Conservation (phyloP, 2,888 invertebrate species). For the Ephialtes manifestator region DNA sequence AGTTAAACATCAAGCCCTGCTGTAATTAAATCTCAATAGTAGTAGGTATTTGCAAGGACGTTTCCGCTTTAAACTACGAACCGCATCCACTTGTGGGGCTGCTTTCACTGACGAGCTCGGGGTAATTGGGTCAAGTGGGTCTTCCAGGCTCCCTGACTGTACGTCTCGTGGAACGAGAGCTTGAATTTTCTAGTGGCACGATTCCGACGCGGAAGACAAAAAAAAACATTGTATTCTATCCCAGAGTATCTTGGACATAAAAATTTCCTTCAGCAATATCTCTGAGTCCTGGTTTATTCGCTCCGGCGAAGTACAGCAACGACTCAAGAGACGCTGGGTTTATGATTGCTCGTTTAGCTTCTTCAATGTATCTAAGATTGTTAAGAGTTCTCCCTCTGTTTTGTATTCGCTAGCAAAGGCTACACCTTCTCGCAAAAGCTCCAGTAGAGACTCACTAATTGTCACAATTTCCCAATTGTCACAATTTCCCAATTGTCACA, state of each 20-base stretch:
- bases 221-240: constrained; percentile 32
- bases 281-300: constrained; percentile 16
- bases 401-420: not conserved
- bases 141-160: constrained; percentile 6
- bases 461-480: too few species aligned
- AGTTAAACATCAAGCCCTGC: not conserved
- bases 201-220: constrained; percentile 13
- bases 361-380: constrained; percentile 44
- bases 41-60: constrained; percentile 38
- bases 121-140: constrained; percentile 66
- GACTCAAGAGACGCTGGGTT: not conserved
- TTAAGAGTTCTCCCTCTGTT: constrained; percentile 2
- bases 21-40: constrained; percentile 12
- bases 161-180: constrained; percentile 14
- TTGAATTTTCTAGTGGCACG: constrained; percentile 8
- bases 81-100: constrained; percentile 55
- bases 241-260: not conserved
- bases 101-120: constrained; percentile 55
- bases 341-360: constrained; percentile 25
- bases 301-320: not conserved
- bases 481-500: too few species aligned
- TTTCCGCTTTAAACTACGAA: constrained; percentile 60
- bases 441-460: constrained; percentile 8
- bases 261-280: not conserved
- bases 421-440: constrained; percentile 39